phyloP scores from a whole-genome alignment of 2,888 invertebrate species.

The Zhuqinia jingwanae region DNA sequence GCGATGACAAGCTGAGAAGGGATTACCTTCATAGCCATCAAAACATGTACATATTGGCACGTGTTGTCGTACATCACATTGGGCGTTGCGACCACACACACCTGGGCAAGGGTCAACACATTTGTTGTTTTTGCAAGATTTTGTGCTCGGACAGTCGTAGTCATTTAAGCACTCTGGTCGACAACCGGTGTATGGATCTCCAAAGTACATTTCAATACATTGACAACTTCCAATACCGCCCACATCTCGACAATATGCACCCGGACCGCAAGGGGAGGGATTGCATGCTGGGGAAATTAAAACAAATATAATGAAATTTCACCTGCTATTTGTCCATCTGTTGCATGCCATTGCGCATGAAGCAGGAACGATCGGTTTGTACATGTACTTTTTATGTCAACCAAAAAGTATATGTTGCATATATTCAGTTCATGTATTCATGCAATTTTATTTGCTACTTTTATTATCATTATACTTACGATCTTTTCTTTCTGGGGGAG shows the following conservation, averaged over 20 bases:
- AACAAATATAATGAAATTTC: no score
- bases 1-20: slow-evolving; percentile 89
- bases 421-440: no score
- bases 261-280: slow-evolving; percentile 84
- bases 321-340: no score
- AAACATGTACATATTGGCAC: slow-evolving; percentile 89
- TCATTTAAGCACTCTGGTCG: slow-evolving; percentile 89
- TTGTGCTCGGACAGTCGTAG: slow-evolving; percentile 70
- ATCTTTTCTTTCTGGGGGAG: slow-evolving; percentile 80
- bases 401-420: no score
- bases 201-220: slow-evolving; percentile 86
- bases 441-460: no score
- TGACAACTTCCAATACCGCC: slow-evolving; percentile 85
- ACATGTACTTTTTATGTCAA: no score
- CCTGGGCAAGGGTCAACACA: slow-evolving; percentile 81
- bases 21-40: slow-evolving; percentile 90
- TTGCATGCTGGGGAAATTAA: no score
- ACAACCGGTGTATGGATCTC: slow-evolving; percentile 85
- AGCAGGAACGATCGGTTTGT: no score
- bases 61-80: slow-evolving; percentile 89
- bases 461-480: no score
- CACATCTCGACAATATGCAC: slow-evolving; percentile 84
- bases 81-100: slow-evolving; percentile 77
- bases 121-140: slow-evolving; percentile 79
- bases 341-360: no score